A percentile compares a stretch with the other conserved stretches of the same genome.
phyloP scores from a whole-genome alignment of 2,888 invertebrate genomes.

The Cerceris ruficornis region DNA sequence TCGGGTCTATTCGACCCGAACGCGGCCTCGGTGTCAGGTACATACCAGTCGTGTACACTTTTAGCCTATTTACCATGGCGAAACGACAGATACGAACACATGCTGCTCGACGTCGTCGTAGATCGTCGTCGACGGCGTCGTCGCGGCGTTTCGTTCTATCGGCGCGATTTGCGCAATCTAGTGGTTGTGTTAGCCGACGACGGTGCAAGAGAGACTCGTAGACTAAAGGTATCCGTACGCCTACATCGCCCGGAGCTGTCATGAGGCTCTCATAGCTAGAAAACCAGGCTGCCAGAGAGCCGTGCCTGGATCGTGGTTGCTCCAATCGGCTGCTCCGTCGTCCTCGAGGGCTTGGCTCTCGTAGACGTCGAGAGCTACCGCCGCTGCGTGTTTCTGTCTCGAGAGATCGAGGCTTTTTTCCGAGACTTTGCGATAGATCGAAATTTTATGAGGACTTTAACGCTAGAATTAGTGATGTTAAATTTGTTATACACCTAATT shows the following conservation, averaged over 20 bases:
- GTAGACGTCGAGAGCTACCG: constrained; percentile 41
- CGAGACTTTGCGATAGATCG: constrained; percentile 42
- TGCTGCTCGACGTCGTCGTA: constrained; percentile 11
- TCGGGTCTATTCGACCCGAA: constrained; percentile 36
- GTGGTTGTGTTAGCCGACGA: constrained; percentile 9
- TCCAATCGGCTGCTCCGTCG: constrained; percentile 40
- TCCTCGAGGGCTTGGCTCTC: constrained; percentile 62
- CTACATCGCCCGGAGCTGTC: constrained; percentile 77
- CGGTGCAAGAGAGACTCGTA: constrained; percentile 54
- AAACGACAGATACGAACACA: constrained; percentile 66
- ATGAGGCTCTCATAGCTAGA: constrained; percentile 57
- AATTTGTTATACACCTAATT: no score
- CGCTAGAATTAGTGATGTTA: no score
- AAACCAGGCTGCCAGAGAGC: constrained; percentile 26
- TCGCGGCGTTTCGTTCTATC: constrained; percentile 13
- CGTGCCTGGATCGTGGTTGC: constrained; percentile 51
- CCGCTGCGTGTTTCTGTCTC: constrained; percentile 15
- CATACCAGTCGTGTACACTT: constrained; percentile 60
- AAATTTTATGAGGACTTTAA: no score
- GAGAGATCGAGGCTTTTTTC: constrained; percentile 40
- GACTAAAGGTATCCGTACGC: constrained; percentile 67
- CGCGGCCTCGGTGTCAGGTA: constrained; percentile 63
- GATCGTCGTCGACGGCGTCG: constrained; percentile 21
- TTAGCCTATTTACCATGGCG: constrained; percentile 69
- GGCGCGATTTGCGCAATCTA: constrained; percentile 49